Percentiles rank a stretch among this genome's conserved stretches.
Evolutionary conservation across 2,113 vertebrate species (phyloP).

Genomic region (Indri indri): DNA sequence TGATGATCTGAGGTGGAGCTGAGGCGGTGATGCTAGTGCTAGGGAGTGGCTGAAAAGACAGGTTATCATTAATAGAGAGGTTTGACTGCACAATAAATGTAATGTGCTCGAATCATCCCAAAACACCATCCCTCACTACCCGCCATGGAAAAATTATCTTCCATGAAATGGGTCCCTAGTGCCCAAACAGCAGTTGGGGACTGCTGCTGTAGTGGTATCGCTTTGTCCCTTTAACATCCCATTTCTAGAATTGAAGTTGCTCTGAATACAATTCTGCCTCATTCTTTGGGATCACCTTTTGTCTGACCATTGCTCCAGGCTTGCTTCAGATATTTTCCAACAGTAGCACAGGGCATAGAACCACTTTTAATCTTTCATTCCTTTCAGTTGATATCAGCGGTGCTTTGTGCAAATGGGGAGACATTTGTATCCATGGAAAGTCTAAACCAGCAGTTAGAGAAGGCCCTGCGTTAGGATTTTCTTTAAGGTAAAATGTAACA

Average conservation of each 20-base stretch:
- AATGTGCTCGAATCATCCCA: no score
- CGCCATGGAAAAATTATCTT: no score
- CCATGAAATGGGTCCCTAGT: no score
- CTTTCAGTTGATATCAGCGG: not conserved
- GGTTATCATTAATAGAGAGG: no score
- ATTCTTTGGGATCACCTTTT: not conserved
- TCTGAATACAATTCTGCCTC: not conserved
- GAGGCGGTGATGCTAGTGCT: no score
- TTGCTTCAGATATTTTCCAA: accelerated
- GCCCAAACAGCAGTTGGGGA: no score
- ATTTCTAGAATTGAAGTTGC: not conserved
- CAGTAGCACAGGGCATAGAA: accelerated
- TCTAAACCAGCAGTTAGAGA: not conserved
- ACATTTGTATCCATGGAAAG: not conserved
- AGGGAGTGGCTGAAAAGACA: no score
- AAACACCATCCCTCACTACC: no score
- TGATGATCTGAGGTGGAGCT: no score
- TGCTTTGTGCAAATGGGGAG: not conserved
- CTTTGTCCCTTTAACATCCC: not conserved
- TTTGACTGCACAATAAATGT: no score
- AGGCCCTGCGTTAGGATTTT: not conserved
- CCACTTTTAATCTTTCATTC: not conserved
- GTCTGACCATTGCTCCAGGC: not conserved
- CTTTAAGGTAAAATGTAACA: not conserved
- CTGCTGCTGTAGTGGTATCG: no score